These are phyloP conservation scores for Morinoia aosen DNA, from an alignment of 2,888 invertebrate genomes.

Conservation along the genomic window DNA sequence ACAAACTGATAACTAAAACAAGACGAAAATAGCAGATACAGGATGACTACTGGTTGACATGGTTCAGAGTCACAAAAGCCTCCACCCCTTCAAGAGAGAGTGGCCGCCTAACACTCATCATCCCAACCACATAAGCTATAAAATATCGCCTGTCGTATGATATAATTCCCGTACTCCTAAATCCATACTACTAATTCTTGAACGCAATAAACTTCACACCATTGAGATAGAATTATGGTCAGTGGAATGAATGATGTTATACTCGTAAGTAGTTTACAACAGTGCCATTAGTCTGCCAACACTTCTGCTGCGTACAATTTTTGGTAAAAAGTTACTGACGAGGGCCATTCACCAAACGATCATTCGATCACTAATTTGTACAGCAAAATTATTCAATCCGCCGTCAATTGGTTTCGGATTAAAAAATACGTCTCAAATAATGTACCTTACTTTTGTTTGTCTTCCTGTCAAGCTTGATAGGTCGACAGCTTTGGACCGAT, in stretches of 20 bases:
- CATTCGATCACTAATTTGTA: not conserved
- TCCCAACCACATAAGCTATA: not conserved
- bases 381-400: not conserved
- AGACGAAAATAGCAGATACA: not conserved
- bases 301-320: not conserved
- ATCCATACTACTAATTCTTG: not conserved
- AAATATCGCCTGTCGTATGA: not conserved
- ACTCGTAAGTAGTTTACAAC: not conserved
- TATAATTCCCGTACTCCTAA: not conserved
- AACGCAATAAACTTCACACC: not conserved
- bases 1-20: not conserved
- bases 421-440: not conserved
- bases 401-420: not conserved
- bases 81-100: not conserved
- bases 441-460: not conserved
- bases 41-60: no score
- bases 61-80: no score
- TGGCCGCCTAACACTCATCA: not conserved
- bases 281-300: not conserved
- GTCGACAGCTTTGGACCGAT: not conserved
- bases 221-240: not conserved
- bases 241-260: not conserved
- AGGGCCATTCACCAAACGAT: not conserved
- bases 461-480: not conserved
- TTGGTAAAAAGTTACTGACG: not conserved